These are phyloP conservation scores for Rotaria magnacalcarata DNA, from an alignment of 2,888 invertebrate genomes.

Conservation along the genomic window DNA sequence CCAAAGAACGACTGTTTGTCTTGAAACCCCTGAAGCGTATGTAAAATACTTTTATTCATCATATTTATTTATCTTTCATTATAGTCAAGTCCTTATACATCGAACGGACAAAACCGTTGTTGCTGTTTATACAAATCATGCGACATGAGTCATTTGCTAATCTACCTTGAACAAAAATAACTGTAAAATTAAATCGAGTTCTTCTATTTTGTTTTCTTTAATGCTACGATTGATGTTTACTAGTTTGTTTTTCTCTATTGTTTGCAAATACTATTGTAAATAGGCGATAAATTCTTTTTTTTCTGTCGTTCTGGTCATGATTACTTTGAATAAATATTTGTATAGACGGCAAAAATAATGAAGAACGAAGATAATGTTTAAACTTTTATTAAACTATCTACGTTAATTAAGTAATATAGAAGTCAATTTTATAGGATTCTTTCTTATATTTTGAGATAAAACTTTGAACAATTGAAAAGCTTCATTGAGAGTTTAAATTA, in stretches of 20 bases:
- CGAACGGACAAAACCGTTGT: constrained; percentile 5
- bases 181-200: neutral
- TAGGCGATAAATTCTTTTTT: neutral
- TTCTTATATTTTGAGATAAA: too few relatives aligned
- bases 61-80: neutral
- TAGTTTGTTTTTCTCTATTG: neutral
- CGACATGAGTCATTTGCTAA: neutral
- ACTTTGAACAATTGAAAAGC: too few relatives aligned
- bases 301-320: neutral
- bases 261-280: neutral
- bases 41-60: neutral
- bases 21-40: constrained; percentile 1
- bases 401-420: too few relatives aligned
- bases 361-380: too few relatives aligned
- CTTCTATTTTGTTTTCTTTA: neutral
- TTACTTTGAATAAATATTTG: neutral
- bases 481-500: too few relatives aligned
- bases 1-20: neutral
- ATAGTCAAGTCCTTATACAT: constrained; percentile 11
- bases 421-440: too few relatives aligned
- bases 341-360: neutral
- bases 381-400: too few relatives aligned
- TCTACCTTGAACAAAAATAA: neutral
- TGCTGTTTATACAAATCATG: neutral
- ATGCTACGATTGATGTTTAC: neutral